Percentiles rank a stretch among this genome's conserved stretches.
Conservation (phyloP, 1,140 invertebrate species). For the Drosophila kohkoa region DNA sequence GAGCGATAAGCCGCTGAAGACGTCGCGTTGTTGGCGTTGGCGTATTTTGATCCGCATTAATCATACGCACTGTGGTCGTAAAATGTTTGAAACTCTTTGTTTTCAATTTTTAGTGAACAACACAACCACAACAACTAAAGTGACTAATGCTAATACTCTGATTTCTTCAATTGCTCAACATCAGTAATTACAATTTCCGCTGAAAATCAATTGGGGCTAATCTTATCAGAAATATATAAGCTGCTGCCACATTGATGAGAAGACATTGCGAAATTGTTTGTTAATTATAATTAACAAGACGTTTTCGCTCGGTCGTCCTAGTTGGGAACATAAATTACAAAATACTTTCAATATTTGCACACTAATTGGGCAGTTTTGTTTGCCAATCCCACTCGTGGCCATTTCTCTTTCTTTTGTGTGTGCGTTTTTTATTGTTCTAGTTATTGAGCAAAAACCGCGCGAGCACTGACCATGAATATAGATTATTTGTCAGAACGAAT, state of each 20-base stretch:
- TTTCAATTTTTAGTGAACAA: background rate
- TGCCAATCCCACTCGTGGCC: slow-evolving; percentile 42
- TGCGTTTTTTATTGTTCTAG: slow-evolving; percentile 15
- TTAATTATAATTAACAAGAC: slow-evolving; percentile 22
- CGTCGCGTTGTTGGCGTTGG: background rate
- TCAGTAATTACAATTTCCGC: slow-evolving; percentile 25
- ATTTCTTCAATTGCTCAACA: background rate
- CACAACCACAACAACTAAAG: background rate
- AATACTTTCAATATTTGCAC: slow-evolving; percentile 80
- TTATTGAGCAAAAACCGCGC: slow-evolving; percentile 28
- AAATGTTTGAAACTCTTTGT: slow-evolving; percentile 8
- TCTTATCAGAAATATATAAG: slow-evolving; percentile 50
- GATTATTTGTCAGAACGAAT: slow-evolving; percentile 62
- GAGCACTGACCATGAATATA: slow-evolving; percentile 69
- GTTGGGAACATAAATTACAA: slow-evolving; percentile 49
- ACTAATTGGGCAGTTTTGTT: slow-evolving; percentile 77
- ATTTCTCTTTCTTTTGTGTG: slow-evolving; percentile 6
- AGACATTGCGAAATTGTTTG: slow-evolving; percentile 10
- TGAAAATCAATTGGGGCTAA: slow-evolving; percentile 27
- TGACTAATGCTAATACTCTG: background rate
- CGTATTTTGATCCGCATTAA: slow-evolving; percentile 19
- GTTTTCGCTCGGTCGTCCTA: slow-evolving; percentile 2
- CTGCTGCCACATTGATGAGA: background rate
- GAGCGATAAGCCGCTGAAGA: slow-evolving; percentile 15
- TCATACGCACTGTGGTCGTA: slow-evolving; percentile 23